These are phyloP conservation scores for Symphodus melops DNA, from an alignment of 2,113 vertebrate genomes.

Conservation along the genomic window DNA sequence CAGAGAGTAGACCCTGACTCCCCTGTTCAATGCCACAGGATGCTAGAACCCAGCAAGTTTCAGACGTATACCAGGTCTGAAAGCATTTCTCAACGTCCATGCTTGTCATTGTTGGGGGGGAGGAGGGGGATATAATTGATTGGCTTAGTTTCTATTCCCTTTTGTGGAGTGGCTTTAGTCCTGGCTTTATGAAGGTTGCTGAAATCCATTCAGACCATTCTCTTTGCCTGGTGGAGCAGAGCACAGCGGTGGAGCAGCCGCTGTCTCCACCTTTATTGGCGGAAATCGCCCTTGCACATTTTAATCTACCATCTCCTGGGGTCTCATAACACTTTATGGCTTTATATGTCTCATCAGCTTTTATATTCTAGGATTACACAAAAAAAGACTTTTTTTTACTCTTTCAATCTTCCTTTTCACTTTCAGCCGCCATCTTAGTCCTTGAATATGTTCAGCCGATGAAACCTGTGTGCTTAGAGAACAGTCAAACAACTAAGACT, in stretches of 20 bases:
- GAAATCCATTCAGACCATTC: constrained; percentile 69
- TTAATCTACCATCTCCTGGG: constrained; percentile 69
- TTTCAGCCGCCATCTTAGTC: neutral
- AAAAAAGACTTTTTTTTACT: constrained; percentile 49
- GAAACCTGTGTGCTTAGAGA: constrained; percentile 3
- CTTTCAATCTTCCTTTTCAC: constrained; percentile 11
- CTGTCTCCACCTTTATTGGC: constrained; percentile 63
- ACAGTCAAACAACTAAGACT: neutral
- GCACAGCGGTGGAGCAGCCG: constrained; percentile 59
- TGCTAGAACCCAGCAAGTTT: constrained; percentile 62
- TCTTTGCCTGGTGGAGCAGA: constrained; percentile 58
- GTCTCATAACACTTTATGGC: constrained; percentile 64
- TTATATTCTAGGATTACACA: constrained; percentile 58
- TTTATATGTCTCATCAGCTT: constrained; percentile 72
- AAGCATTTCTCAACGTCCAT: constrained; percentile 66
- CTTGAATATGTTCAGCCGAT: constrained; percentile 11
- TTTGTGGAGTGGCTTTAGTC: constrained; percentile 71
- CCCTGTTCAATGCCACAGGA: constrained; percentile 58
- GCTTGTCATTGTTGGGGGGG: constrained; percentile 52
- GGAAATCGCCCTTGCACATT: constrained; percentile 67
- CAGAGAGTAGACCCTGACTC: constrained; percentile 65
- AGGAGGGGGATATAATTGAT: constrained; percentile 78
- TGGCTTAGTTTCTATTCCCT: constrained; percentile 66
- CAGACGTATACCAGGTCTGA: constrained; percentile 62
- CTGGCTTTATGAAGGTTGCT: constrained; percentile 70